Conservation (phyloP, 2,888 invertebrate species). For the Lamellibrachia satsuma region DNA sequence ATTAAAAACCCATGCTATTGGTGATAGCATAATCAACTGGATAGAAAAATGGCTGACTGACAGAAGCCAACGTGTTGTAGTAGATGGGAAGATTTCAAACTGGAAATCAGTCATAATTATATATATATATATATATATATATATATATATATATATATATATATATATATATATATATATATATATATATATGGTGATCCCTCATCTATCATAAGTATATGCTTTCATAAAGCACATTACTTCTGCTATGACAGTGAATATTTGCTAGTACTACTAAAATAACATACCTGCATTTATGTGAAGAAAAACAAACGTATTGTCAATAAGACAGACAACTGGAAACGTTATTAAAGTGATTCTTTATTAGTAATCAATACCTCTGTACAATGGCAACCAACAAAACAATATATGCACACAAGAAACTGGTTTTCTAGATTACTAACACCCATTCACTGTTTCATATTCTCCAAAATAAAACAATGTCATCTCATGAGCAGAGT, state of each 20-base stretch:
- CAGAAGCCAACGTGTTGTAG: not conserved
- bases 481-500: not conserved
- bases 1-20: too few species aligned
- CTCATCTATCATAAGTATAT: too few species aligned
- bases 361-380: slow-evolving; percentile 17
- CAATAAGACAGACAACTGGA: not conserved
- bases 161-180: too few species aligned
- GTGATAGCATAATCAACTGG: too few species aligned
- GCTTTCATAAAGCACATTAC: too few species aligned
- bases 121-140: not conserved
- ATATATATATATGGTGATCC: too few species aligned
- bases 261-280: too few species aligned
- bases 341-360: slow-evolving; percentile 17
- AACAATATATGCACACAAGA: slow-evolving; percentile 17
- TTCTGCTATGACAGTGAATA: too few species aligned
- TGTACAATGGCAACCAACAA: slow-evolving; percentile 17
- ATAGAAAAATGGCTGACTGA: not conserved
- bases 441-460: slow-evolving; percentile 13
- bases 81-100: not conserved
- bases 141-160: not conserved
- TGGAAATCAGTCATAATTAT: not conserved
- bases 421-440: slow-evolving; percentile 13
- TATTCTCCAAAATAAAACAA: not conserved
- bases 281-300: not conserved
- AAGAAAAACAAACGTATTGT: not conserved